phyloP scores from a whole-genome alignment of 2,797 vertebrate genomes.

The Pterois miles region DNA sequence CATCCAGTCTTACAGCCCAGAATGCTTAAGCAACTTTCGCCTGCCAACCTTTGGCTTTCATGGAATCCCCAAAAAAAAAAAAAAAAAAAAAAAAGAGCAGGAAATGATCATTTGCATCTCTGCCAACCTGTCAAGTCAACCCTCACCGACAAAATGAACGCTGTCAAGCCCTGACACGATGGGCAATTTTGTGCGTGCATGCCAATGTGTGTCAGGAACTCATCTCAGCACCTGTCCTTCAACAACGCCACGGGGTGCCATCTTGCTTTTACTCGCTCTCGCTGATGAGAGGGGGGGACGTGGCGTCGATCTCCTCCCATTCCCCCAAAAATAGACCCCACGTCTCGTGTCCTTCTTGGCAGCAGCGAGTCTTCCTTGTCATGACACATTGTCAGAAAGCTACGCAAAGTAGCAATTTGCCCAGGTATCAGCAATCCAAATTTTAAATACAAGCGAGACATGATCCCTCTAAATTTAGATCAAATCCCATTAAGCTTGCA shows the following conservation, averaged over 20 bases:
- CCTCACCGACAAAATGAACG: conserved; percentile 79
- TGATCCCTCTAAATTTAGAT: conserved; percentile 82
- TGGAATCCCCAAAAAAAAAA: conserved; percentile 42
- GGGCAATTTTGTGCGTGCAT: conserved; percentile 63
- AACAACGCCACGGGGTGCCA: conserved; percentile 71
- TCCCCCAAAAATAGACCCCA: conserved; percentile 75
- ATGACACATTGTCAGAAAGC: conserved; percentile 77
- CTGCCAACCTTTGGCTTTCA: conserved; percentile 78
- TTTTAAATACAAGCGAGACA: conserved; percentile 72
- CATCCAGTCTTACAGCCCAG: conserved; percentile 15
- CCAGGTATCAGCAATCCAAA: conserved; percentile 73
- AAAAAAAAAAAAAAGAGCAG: conserved; percentile 43
- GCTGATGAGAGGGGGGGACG: conserved; percentile 58
- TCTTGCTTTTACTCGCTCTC: conserved; percentile 70
- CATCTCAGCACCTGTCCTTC: conserved; percentile 77
- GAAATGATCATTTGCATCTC: conserved; percentile 86
- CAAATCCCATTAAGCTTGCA: conserved; percentile 80
- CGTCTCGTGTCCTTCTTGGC: conserved; percentile 73
- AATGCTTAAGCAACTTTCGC: conserved; percentile 50
- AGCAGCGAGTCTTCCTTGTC: conserved; percentile 77
- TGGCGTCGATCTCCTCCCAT: conserved; percentile 59
- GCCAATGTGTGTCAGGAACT: conserved; percentile 78
- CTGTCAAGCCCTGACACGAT: conserved; percentile 74
- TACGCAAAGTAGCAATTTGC: conserved; percentile 80
- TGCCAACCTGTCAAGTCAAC: conserved; percentile 79